Evolutionary conservation across 2,797 vertebrate genomes (phyloP).

Genomic region (Gambusia yucatana): DNA sequence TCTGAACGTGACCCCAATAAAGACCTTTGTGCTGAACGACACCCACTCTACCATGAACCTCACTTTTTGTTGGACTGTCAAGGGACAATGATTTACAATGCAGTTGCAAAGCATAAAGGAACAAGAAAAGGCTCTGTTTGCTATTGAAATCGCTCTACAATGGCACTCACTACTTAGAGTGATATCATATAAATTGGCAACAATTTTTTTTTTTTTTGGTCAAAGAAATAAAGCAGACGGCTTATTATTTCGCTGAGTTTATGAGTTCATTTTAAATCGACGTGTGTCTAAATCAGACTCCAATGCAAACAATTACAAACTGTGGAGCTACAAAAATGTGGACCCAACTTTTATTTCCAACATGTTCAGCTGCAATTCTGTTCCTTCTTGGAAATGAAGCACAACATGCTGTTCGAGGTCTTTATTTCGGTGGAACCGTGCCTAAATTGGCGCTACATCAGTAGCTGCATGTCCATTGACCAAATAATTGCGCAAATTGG

Average conservation of each 20-base stretch:
- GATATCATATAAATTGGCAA: slow-evolving; percentile 17
- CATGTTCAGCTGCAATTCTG: neutral
- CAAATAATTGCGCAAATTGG: no score
- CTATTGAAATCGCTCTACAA: slow-evolving; percentile 16
- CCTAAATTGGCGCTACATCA: no score
- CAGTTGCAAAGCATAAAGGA: slow-evolving; percentile 53
- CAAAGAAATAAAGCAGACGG: neutral
- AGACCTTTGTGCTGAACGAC: slow-evolving; percentile 59
- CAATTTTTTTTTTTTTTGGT: slow-evolving; percentile 12
- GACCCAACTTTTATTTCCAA: neutral
- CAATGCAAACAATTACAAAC: neutral
- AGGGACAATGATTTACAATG: slow-evolving; percentile 56
- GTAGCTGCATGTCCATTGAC: no score
- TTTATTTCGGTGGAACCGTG: neutral
- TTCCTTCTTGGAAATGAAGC: neutral
- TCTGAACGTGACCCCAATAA: slow-evolving; percentile 69
- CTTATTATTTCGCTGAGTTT: slow-evolving; percentile 3
- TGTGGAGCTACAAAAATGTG: neutral
- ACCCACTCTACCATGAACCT: slow-evolving; percentile 64
- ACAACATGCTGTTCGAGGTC: neutral
- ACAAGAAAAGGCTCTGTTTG: slow-evolving; percentile 49
- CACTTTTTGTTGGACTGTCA: slow-evolving; percentile 62
- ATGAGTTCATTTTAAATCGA: neutral
- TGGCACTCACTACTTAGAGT: slow-evolving; percentile 32
- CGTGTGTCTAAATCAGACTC: neutral